These are phyloP conservation scores for Acronicta leporina DNA, from an alignment of 2,888 invertebrate genomes.

Conservation along the genomic window DNA sequence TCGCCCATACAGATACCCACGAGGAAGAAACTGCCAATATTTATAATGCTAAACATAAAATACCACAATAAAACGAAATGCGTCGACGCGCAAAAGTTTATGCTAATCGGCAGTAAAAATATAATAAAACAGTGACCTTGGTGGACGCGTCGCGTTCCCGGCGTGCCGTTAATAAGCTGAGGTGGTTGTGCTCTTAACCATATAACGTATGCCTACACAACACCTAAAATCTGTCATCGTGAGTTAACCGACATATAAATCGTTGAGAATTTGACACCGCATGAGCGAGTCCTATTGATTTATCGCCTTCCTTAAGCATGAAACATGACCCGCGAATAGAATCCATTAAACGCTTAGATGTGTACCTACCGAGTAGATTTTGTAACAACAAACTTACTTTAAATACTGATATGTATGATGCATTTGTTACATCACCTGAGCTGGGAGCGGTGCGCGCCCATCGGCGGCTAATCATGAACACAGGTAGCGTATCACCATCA, in stretches of 20 bases:
- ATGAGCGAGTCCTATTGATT: slow-evolving; percentile 55
- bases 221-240: slow-evolving; percentile 58
- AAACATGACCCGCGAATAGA: slow-evolving; percentile 56
- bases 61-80: slow-evolving; percentile 78
- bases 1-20: slow-evolving; percentile 68
- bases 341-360: slow-evolving; percentile 46
- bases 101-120: slow-evolving; percentile 78
- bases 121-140: slow-evolving; percentile 73
- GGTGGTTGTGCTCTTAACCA: slow-evolving; percentile 53
- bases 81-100: slow-evolving; percentile 73
- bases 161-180: slow-evolving; percentile 51
- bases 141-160: slow-evolving; percentile 58
- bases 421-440: slow-evolving; percentile 35
- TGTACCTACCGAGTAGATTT: slow-evolving; percentile 38
- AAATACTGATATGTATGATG: slow-evolving; percentile 41
- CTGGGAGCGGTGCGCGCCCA: slow-evolving; percentile 32
- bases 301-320: slow-evolving; percentile 52
- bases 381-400: slow-evolving; percentile 33
- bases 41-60: slow-evolving; percentile 75
- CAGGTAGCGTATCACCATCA: slow-evolving; percentile 81
- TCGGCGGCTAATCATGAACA: slow-evolving; percentile 73
- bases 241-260: slow-evolving; percentile 52
- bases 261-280: slow-evolving; percentile 53
- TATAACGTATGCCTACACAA: slow-evolving; percentile 49
- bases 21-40: slow-evolving; percentile 76